A percentile compares a stretch with the other conserved stretches of the same genome.
Conservation (phyloP, 2,113 vertebrate species). For the Sturnira hondurensis region DNA sequence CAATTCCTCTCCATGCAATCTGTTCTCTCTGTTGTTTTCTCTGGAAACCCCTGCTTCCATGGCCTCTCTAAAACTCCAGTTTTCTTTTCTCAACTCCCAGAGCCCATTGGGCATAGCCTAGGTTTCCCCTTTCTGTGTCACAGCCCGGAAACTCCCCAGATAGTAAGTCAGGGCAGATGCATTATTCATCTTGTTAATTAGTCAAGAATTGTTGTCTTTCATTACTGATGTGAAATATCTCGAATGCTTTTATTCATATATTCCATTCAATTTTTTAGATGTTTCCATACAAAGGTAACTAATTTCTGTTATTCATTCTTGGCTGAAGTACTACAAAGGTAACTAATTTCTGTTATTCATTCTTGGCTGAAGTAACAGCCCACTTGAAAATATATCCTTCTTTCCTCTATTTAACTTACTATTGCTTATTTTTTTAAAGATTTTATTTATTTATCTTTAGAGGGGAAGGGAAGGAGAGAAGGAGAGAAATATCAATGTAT, state of each 20-base stretch:
- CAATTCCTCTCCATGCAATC: not conserved
- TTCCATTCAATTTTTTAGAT: not conserved
- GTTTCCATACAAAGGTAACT: not conserved
- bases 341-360: not conserved
- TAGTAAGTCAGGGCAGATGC: not conserved
- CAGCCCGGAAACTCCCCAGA: not conserved
- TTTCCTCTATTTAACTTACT: not conserved
- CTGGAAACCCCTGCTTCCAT: not conserved
- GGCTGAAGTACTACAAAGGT: not conserved
- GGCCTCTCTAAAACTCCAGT: not conserved
- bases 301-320: not conserved
- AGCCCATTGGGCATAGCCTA: not conserved
- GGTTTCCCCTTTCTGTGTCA: not conserved
- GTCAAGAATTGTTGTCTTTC: not conserved
- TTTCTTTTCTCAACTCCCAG: not conserved
- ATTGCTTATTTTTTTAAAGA: not conserved
- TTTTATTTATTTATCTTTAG: too few species aligned
- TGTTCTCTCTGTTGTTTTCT: not conserved
- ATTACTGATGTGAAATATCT: not conserved
- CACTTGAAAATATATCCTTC: not conserved
- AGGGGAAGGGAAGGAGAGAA: too few species aligned
- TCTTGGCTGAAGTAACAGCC: not conserved
- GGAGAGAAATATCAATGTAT: too few species aligned
- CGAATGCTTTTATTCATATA: not conserved
- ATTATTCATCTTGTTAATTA: not conserved